Percentiles rank a stretch among this genome's conserved stretches.
Evolutionary conservation across 2,113 vertebrate species (phyloP).

Genomic region (Onychostoma macrolepis): DNA sequence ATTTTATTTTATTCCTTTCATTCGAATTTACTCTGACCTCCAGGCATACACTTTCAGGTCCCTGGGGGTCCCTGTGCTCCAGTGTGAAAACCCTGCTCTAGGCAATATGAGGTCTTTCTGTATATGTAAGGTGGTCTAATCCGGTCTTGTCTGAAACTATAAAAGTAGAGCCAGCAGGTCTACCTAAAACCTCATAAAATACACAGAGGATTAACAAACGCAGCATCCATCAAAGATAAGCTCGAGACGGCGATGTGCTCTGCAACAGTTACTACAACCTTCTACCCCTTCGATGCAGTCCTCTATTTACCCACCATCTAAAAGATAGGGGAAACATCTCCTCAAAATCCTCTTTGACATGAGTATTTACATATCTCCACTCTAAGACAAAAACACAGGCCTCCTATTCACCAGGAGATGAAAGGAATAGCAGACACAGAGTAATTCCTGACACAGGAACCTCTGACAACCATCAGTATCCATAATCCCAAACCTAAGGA

Average conservation of each 20-base stretch:
- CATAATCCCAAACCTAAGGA: constrained; percentile 61
- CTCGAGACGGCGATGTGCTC: constrained; percentile 61
- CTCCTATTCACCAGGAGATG: constrained; percentile 73
- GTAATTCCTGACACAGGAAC: constrained; percentile 61
- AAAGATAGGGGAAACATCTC: constrained; percentile 59
- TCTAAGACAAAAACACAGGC: constrained; percentile 69
- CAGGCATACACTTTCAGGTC: background rate
- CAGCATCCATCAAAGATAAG: constrained; percentile 70
- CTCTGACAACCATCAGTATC: constrained; percentile 67
- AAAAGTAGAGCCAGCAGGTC: constrained; percentile 29
- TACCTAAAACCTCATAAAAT: constrained; percentile 54
- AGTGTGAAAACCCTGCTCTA: constrained; percentile 8
- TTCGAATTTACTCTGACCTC: background rate
- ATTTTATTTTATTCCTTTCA: background rate
- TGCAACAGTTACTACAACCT: constrained; percentile 54
- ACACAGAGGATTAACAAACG: constrained; percentile 65
- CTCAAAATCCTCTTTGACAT: constrained; percentile 74
- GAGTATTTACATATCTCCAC: constrained; percentile 61
- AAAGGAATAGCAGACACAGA: constrained; percentile 67
- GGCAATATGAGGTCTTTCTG: background rate
- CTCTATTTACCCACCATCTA: constrained; percentile 50
- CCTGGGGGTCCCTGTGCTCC: constrained; percentile 15
- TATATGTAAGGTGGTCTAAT: constrained; percentile 37
- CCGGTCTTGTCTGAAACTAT: constrained; percentile 32
- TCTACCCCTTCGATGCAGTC: constrained; percentile 48